Evolutionary conservation across 2,113 vertebrate genomes (phyloP), one percentile per base, ranked within the genome.

Genomic region (Xyrauchen texanus): DNA sequence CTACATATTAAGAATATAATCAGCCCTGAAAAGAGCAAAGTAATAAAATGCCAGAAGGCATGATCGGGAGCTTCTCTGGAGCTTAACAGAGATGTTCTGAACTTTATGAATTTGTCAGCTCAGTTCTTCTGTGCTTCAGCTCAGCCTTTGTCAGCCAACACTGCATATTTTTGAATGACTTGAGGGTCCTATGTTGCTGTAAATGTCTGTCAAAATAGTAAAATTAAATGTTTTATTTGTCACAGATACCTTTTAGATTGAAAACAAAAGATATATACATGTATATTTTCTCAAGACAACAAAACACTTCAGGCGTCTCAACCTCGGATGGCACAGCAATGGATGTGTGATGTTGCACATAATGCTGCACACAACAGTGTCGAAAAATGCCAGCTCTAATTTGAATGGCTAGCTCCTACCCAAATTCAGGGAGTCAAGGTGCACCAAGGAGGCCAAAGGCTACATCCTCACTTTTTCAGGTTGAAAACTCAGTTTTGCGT

Each of bases 131-230:
- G 12, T 55, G 7, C 21, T n/a, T 49, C 42, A 55, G 21, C 21
- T 34, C 21, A 34, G 21, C 21, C 3, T 34, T 34, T 34, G 21
- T 1, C 21, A 34, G 47, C 8, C 42, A 46, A n/a, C 55, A 47
- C n/a, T 47, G 9, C 55, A 7, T 57, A 57, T 45, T 69, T 44
- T 52, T 45, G 34, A 70, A 70, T 72, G 55, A 60, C 70, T 16
- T 60, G 10, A 60, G 70, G 52, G 52, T 45, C 8, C n/a, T 72
- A 51, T 70, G 55, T 58, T 58, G n/a, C 13, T 53, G 8, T 58
- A 11, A 58, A 8, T 58, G 13, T 58, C 13, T 44, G 16, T 58
- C 68, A 57, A 57, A 71, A 58, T 58, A 45, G 7, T 70, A 9
- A 15, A 72, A 34, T 15, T 60, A 2, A 46, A 72, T 72, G n/a